Conservation (phyloP, 1,140 invertebrate species). For the Drosophila micromelanica region DNA sequence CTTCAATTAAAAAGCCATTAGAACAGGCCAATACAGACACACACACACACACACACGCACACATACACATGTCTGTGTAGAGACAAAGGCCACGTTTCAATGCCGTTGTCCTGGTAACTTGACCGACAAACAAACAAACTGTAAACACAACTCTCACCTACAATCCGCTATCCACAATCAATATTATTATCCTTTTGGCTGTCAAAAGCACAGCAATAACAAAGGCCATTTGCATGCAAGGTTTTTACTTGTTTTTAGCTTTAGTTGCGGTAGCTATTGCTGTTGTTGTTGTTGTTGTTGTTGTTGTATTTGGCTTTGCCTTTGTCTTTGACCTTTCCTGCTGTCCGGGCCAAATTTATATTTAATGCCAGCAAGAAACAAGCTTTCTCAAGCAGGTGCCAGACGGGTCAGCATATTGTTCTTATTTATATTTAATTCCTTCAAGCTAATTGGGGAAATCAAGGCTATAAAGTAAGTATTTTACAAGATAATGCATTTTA, state of each 20-base stretch:
- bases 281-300: slow-evolving; percentile 4
- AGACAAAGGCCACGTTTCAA: slow-evolving; percentile 44
- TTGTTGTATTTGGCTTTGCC: neutral
- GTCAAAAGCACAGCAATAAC: slow-evolving; percentile 62
- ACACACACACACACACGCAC: neutral
- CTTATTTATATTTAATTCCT: slow-evolving; percentile 67
- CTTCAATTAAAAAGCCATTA: slow-evolving; percentile 80
- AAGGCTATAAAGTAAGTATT: slow-evolving; percentile 16
- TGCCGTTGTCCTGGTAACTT: slow-evolving; percentile 68
- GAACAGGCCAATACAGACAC: slow-evolving; percentile 24
- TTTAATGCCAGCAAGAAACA: slow-evolving; percentile 63
- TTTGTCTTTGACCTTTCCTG: slow-evolving; percentile 2
- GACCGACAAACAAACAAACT: slow-evolving; percentile 48
- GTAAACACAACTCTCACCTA: slow-evolving; percentile 52
- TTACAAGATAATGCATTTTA: neutral
- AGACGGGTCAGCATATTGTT: slow-evolving; percentile 60
- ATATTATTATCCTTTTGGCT: slow-evolving; percentile 73
- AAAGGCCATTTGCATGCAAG: slow-evolving; percentile 73
- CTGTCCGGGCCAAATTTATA: slow-evolving; percentile 63
- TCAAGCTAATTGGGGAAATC: slow-evolving; percentile 30
- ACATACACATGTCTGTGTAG: neutral
- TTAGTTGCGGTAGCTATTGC: too few species aligned
- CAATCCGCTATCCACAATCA: slow-evolving; percentile 48
- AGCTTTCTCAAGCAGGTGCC: slow-evolving; percentile 42
- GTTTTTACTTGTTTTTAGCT: slow-evolving; percentile 63